Base-by-base conservation (phyloP, 2,888 invertebrate genomes). In the Diarsia dahlii region DNA sequence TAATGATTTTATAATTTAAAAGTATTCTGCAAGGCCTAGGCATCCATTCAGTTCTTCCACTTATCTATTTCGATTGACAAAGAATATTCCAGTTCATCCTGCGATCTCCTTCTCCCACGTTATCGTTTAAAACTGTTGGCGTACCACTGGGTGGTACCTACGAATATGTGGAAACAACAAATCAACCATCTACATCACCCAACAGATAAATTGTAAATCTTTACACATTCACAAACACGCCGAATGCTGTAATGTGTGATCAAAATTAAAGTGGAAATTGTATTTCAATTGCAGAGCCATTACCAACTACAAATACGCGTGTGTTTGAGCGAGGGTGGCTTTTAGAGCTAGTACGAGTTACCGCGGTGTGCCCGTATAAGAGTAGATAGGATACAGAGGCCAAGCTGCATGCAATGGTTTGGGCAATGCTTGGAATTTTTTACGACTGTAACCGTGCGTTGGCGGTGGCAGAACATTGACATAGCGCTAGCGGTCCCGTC, bases 211-310 rank as follows among this genome's bases (percentile, higher is more conserved):
- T 64, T 39, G 54, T 62, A 68, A 67, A 28, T 67, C 15, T 64
- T 64, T 28, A 72, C 39, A 34, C 15, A 63, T 46, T 71, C 34
- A 13, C 48, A 67, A 81, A 75, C 39, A 82, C 15, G 63, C n/a
- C 50, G 50, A 69, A 64, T 60, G 28, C 54, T 67, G 34, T 73
- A 76, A 64, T 80, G 70, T 73, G 71, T 66, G 71, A 87, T 87
- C 77, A 78, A 82, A 83, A 80, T 82, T 76, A 73, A 80, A 85
- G 76, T 81, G 81, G n/a, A 86, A 85, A 86, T 87, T 86, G 87
- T 84, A 79, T 87, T 87, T 87, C 86, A 83, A 86, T 86, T 78
- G 84, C 86, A 69, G 65, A 70, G 67, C 87, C 81, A 87, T 87
- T 84, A 87, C 76, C 68, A 77, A 87, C 74, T 84, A 87, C 86